A percentile compares a stretch with the other conserved stretches of the same genome.
phyloP scores from a whole-genome alignment of 1,140 invertebrate species.

The Subanguina moxae region DNA sequence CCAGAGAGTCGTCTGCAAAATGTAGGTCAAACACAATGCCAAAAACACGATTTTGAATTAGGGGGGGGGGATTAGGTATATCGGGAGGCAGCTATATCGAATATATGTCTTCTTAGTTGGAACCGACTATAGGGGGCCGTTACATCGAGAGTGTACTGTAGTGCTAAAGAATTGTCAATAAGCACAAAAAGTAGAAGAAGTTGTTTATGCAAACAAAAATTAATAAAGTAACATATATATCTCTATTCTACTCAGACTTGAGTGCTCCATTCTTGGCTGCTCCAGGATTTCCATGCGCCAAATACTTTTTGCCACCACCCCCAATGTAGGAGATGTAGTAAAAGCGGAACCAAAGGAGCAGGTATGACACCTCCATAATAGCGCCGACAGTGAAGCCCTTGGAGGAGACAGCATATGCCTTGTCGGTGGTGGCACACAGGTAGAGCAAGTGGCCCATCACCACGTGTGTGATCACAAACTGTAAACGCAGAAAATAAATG shows the following conservation, averaged over 20 bases:
- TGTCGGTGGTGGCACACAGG: constrained; percentile 21
- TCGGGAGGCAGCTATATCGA: too few relatives aligned
- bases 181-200: too few relatives aligned
- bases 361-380: constrained; percentile 55
- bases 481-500: constrained; percentile 31
- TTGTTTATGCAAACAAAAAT: too few relatives aligned
- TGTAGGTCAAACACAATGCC: too few relatives aligned
- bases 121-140: too few relatives aligned
- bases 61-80: too few relatives aligned
- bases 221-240: not conserved
- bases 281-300: constrained; percentile 32
- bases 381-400: constrained; percentile 49
- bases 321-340: constrained; percentile 53
- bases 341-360: constrained; percentile 57
- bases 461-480: constrained; percentile 57
- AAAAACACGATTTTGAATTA: too few relatives aligned
- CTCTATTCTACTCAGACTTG: constrained; percentile 1
- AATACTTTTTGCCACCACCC: constrained; percentile 55
- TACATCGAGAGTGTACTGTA: too few relatives aligned
- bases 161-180: too few relatives aligned
- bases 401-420: constrained; percentile 45
- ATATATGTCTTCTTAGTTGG: too few relatives aligned
- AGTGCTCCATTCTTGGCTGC: constrained; percentile 9
- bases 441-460: constrained; percentile 49
- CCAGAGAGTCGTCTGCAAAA: too few relatives aligned